phyloP scores from a whole-genome alignment of 2,888 invertebrate species.

The Scotopteryx bipunctaria region DNA sequence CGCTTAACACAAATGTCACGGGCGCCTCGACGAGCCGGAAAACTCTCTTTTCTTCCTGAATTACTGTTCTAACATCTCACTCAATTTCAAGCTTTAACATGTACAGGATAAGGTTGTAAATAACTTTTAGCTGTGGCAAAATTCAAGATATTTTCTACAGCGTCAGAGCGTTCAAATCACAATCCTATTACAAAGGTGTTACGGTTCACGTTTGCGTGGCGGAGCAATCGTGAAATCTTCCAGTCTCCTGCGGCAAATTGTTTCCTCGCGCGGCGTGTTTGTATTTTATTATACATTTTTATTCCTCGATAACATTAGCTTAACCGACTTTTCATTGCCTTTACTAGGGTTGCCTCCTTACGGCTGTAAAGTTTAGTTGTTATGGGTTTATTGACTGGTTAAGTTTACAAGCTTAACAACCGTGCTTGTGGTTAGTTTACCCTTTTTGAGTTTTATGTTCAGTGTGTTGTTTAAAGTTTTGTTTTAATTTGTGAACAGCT shows the following conservation, averaged over 20 bases:
- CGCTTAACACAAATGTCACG: constrained; percentile 83
- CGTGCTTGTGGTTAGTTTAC: constrained; percentile 30
- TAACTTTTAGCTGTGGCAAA: constrained; percentile 42
- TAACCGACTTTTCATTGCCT: constrained; percentile 84
- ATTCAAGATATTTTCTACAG: constrained; percentile 78
- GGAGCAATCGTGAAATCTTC: constrained; percentile 73
- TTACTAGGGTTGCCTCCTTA: constrained; percentile 69
- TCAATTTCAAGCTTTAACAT: constrained; percentile 50
- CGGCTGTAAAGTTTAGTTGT: constrained; percentile 44
- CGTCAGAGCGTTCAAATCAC: constrained; percentile 48
- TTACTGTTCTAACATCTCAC: constrained; percentile 53
- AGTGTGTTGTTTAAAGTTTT: constrained; percentile 8
- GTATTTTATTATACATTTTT: constrained; percentile 84
- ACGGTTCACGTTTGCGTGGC: constrained; percentile 49
- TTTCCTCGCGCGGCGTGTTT: constrained; percentile 82
- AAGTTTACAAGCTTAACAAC: constrained; percentile 37
- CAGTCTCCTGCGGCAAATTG: constrained; percentile 82
- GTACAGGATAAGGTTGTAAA: constrained; percentile 46
- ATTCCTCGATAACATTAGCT: constrained; percentile 84
- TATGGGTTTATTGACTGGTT: constrained; percentile 48
- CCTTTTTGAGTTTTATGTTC: constrained; percentile 28
- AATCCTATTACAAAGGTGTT: constrained; percentile 46
- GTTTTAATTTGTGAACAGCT: neutral
- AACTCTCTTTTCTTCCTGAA: constrained; percentile 83
- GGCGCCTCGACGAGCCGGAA: constrained; percentile 77